phyloP scores from a whole-genome alignment of 2,888 invertebrate genomes.

The Empis stercorea region DNA sequence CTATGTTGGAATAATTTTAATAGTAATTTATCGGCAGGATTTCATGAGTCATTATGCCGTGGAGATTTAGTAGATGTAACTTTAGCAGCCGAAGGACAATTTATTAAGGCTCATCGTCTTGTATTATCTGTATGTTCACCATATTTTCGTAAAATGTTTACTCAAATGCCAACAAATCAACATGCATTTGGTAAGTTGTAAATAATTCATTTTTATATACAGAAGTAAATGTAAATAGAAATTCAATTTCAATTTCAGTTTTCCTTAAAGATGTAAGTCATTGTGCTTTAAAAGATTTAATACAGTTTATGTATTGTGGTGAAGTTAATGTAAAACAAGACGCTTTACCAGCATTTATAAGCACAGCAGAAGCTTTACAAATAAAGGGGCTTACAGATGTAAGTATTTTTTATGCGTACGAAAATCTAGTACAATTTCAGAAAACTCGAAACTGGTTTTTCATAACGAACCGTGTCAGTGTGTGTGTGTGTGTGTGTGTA shows the following conservation, averaged over 20 bases:
- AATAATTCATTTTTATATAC: not conserved
- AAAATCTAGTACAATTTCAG: not conserved
- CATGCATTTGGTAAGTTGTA: conserved; percentile 49
- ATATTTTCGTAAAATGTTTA: conserved; percentile 60
- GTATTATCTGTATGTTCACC: conserved; percentile 61
- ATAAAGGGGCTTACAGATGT: conserved; percentile 55
- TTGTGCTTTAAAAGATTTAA: conserved; percentile 53
- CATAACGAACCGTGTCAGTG: no score
- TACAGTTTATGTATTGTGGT: conserved; percentile 60
- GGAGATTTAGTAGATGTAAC: conserved; percentile 59
- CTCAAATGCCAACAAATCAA: conserved; percentile 51
- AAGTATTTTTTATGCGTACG: conserved; percentile 28
- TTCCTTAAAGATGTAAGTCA: conserved; percentile 59
- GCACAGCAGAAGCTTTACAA: conserved; percentile 59
- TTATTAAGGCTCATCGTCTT: conserved; percentile 57
- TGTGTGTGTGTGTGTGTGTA: conserved; percentile 4
- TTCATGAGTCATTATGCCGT: conserved; percentile 55
- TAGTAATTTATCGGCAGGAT: conserved; percentile 57
- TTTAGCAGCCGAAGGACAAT: conserved; percentile 55
- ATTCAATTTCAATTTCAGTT: conserved; percentile 36
- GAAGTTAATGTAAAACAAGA: conserved; percentile 61
- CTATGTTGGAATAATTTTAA: conserved; percentile 66
- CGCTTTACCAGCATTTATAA: conserved; percentile 56
- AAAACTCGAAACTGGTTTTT: conserved; percentile 3
- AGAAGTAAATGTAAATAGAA: not conserved